These are phyloP conservation scores for Pseudorasbora parva DNA, from an alignment of 2,113 vertebrate species.

Conservation along the genomic window DNA sequence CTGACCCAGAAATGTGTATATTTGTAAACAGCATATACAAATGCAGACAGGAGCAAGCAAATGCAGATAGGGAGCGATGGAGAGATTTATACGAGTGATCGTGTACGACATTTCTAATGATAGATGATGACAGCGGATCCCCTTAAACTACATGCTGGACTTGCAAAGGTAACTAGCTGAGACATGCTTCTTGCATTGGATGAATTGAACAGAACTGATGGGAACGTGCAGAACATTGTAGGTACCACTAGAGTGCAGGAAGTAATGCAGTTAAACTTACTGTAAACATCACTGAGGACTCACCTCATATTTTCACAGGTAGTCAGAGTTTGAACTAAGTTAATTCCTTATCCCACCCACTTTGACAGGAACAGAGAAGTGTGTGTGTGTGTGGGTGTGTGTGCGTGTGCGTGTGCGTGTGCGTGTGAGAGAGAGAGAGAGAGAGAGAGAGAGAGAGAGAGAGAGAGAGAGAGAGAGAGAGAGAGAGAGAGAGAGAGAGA, in stretches of 20 bases:
- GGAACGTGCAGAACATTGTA: conserved; percentile 23
- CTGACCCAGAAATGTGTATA: conserved; percentile 15
- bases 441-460: too few species aligned
- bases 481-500: too few species aligned
- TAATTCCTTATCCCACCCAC: neutral
- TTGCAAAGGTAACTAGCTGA: conserved; percentile 46
- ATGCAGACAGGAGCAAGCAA: conserved; percentile 10
- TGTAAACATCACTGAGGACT: conserved; percentile 20
- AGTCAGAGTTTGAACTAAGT: neutral
- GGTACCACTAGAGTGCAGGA: neutral
- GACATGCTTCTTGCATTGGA: conserved; percentile 42
- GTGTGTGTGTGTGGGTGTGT: too few species aligned
- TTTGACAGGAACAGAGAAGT: neutral
- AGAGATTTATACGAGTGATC: conserved; percentile 12
- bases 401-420: too few species aligned
- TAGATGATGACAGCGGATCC: conserved; percentile 40
- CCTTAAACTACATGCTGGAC: conserved; percentile 40
- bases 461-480: too few species aligned
- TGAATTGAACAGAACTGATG: conserved; percentile 32
- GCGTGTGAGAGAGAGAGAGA: too few species aligned
- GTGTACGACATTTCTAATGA: conserved; percentile 29
- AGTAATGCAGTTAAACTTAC: conserved; percentile 14
- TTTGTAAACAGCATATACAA: conserved; percentile 26
- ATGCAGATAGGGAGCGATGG: conserved; percentile 26
- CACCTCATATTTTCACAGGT: conserved; percentile 20